Conservation (phyloP, 2,888 invertebrate genomes). For the Charanyca ferruginea region DNA sequence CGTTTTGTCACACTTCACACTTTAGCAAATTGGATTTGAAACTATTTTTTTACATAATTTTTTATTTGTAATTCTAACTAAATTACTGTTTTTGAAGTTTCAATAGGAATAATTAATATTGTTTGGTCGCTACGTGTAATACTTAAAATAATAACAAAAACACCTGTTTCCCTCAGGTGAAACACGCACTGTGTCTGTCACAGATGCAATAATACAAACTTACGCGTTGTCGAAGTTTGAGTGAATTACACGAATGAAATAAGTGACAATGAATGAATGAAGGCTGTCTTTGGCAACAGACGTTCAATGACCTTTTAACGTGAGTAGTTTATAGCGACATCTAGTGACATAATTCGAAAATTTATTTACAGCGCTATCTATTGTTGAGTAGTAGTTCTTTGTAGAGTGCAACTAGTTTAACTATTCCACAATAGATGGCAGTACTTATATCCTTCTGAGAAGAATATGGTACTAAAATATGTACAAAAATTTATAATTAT, state of each 20-base stretch:
- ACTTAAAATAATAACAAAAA: slow-evolving; percentile 65
- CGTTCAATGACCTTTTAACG: slow-evolving; percentile 48
- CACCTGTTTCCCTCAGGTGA: slow-evolving; percentile 68
- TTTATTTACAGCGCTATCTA: slow-evolving; percentile 53
- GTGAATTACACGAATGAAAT: slow-evolving; percentile 58
- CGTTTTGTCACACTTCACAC: slow-evolving; percentile 81
- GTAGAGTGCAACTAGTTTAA: background rate
- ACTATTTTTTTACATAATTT: slow-evolving; percentile 29
- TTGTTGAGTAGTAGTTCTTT: slow-evolving; percentile 25
- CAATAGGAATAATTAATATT: slow-evolving; percentile 3
- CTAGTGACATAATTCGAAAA: slow-evolving; percentile 52
- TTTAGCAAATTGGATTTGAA: slow-evolving; percentile 59
- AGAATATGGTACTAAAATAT: background rate
- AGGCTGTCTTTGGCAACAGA: slow-evolving; percentile 19
- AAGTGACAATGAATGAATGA: slow-evolving; percentile 35
- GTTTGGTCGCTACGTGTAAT: slow-evolving; percentile 32
- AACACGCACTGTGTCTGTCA: slow-evolving; percentile 55
- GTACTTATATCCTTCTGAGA: background rate
- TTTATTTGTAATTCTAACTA: background rate
- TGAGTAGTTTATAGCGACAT: slow-evolving; percentile 60
- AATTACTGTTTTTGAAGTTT: background rate
- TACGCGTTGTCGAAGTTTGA: slow-evolving; percentile 51
- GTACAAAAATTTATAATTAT: background rate
- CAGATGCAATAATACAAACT: slow-evolving; percentile 57
- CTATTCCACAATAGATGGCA: slow-evolving; percentile 71